A percentile compares a stretch with the other conserved stretches of the same genome.
Evolutionary conservation across 2,113 vertebrate species (phyloP).

Genomic region (Nothoprocta perdicaria): DNA sequence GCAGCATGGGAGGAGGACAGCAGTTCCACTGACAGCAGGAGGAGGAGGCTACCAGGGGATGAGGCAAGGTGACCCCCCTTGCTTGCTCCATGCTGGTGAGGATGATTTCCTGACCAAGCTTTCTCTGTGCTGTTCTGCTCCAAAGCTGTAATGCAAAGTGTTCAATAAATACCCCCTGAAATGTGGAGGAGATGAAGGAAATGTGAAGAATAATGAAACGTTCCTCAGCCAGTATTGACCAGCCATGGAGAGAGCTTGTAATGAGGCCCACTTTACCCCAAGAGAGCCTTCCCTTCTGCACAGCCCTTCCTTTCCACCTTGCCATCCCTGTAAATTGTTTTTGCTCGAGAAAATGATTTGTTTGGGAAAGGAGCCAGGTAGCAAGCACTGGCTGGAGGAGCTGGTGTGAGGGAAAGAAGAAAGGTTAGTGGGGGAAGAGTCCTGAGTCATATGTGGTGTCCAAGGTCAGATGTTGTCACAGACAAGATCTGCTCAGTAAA

Average conservation of each 20-base stretch:
- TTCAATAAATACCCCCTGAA: conserved; percentile 29
- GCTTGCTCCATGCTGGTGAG: not conserved
- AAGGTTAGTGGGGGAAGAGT: not conserved
- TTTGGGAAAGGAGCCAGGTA: conserved; percentile 32
- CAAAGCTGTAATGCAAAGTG: conserved; percentile 20
- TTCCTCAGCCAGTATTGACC: conserved; percentile 51
- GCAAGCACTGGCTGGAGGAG: not conserved
- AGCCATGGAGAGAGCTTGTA: conserved; percentile 42
- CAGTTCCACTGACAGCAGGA: not conserved
- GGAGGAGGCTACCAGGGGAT: not conserved
- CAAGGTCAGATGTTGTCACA: not conserved
- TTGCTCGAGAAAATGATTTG: conserved; percentile 59
- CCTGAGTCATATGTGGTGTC: accelerated
- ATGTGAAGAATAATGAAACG: conserved; percentile 62
- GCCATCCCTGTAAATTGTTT: not conserved
- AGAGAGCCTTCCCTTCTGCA: conserved; percentile 20
- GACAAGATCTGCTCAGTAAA: not conserved
- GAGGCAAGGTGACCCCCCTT: not conserved
- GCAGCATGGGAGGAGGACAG: not conserved
- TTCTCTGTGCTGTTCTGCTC: not conserved
- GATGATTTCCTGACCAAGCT: not conserved
- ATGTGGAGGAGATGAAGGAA: conserved; percentile 26
- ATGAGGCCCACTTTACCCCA: conserved; percentile 50
- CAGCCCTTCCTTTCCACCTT: not conserved
- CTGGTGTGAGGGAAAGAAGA: not conserved